A percentile compares a stretch with the other conserved stretches of the same genome.
These are phyloP conservation scores for Bicyclus anynana DNA, from an alignment of 1,140 invertebrate genomes.

Conservation along the genomic window DNA sequence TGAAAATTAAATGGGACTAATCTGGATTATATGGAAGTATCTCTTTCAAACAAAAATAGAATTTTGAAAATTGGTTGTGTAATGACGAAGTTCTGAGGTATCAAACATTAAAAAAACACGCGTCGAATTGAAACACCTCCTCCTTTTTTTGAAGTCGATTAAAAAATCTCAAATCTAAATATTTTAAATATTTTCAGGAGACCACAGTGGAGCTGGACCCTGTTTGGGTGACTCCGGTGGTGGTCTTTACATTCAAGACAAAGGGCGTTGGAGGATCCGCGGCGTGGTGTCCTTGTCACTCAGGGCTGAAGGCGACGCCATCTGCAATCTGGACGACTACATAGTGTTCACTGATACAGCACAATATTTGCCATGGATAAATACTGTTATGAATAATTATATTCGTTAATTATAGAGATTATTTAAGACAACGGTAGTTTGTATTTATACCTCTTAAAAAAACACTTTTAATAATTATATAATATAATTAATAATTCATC, in stretches of 20 bases:
- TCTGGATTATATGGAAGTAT: too few relatives aligned
- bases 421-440: background rate
- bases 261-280: slow-evolving; percentile 68
- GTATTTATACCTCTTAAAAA: slow-evolving; percentile 8
- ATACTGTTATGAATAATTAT: slow-evolving; percentile 30
- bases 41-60: too few relatives aligned
- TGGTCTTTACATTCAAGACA: slow-evolving; percentile 69
- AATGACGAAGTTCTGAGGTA: too few relatives aligned
- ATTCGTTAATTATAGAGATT: slow-evolving; percentile 10
- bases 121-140: too few relatives aligned
- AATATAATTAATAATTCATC: too few relatives aligned
- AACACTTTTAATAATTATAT: too few relatives aligned
- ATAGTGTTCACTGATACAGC: slow-evolving; percentile 68
- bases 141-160: too few relatives aligned
- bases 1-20: too few relatives aligned
- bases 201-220: slow-evolving; percentile 74
- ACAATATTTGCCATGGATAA: slow-evolving; percentile 63
- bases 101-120: too few relatives aligned
- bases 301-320: slow-evolving; percentile 42
- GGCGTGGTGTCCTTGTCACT: slow-evolving; percentile 72
- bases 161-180: background rate
- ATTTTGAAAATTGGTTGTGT: too few relatives aligned
- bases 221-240: slow-evolving; percentile 80
- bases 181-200: slow-evolving; percentile 41
- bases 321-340: slow-evolving; percentile 64